phyloP scores from a whole-genome alignment of 2,888 invertebrate species.

The Andrena hattorfiana region DNA sequence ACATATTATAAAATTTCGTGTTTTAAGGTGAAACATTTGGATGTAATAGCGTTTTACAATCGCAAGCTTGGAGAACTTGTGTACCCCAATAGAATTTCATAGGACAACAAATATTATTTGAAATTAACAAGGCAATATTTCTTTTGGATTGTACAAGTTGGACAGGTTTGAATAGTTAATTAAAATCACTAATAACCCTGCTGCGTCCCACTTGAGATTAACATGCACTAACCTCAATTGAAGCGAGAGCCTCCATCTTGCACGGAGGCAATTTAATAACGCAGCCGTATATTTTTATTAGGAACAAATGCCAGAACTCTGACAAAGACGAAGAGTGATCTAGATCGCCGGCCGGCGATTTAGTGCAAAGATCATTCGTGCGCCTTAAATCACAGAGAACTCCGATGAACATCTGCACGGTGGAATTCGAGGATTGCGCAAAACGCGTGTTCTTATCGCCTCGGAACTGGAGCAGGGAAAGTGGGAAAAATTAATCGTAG shows the following conservation, averaged over 20 bases:
- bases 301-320: constrained; percentile 11
- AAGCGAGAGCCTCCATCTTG: background rate
- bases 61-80: no score
- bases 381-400: constrained; percentile 59
- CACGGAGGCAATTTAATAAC: constrained; percentile 5
- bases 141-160: no score
- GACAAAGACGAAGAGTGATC: constrained; percentile 23
- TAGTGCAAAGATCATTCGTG: constrained; percentile 62
- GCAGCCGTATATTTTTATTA: constrained; percentile 25
- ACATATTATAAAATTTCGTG: no score
- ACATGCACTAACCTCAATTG: background rate
- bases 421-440: constrained; percentile 61
- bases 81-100: no score
- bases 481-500: constrained; percentile 44
- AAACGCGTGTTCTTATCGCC: constrained; percentile 56
- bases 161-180: no score
- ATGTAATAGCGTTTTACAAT: no score
- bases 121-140: no score
- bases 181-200: no score
- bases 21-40: no score
- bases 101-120: no score
- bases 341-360: constrained; percentile 53
- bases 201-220: no score
- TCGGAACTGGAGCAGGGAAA: constrained; percentile 36
- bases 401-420: constrained; percentile 61